These are phyloP conservation scores for Drosophila baimaii DNA, from an alignment of 1,140 invertebrate genomes.

Conservation along the genomic window DNA sequence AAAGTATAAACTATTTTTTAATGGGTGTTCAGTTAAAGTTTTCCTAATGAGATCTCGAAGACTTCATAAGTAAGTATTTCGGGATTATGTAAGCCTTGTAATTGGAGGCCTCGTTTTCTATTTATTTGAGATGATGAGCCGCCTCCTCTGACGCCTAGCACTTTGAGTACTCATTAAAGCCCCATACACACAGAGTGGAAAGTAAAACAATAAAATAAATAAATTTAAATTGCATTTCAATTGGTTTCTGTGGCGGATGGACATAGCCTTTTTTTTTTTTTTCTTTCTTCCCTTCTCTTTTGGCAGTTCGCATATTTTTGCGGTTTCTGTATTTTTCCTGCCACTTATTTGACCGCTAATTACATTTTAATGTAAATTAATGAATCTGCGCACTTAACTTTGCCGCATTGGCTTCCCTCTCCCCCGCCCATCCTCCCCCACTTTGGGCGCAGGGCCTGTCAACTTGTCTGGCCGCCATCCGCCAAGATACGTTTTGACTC, in stretches of 20 bases:
- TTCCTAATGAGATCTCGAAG: conserved; percentile 30
- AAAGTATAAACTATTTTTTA: conserved; percentile 13
- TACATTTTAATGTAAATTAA: conserved; percentile 82
- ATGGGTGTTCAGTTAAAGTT: conserved; percentile 10
- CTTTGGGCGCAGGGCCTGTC: conserved; percentile 51
- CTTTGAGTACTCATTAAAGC: conserved; percentile 4
- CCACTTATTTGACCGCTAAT: conserved; percentile 74
- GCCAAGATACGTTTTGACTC: conserved; percentile 47
- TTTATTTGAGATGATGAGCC: neutral
- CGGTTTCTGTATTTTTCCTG: conserved; percentile 59
- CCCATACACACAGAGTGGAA: neutral
- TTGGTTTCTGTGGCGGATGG: conserved; percentile 41
- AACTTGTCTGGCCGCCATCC: conserved; percentile 56
- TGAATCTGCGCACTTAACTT: conserved; percentile 76
- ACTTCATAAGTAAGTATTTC: neutral
- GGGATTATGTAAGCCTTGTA: neutral
- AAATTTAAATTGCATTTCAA: conserved; percentile 66
- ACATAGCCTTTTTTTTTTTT: neutral
- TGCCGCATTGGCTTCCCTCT: conserved; percentile 41
- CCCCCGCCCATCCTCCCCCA: neutral
- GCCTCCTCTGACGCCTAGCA: neutral
- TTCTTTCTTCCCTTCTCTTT: conserved; percentile 15
- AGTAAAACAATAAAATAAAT: conserved; percentile 37
- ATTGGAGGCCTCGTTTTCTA: conserved; percentile 9
- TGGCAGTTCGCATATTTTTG: conserved; percentile 58